phyloP scores from a whole-genome alignment of 2,797 vertebrate genomes.

The Gastrophryne carolinensis region DNA sequence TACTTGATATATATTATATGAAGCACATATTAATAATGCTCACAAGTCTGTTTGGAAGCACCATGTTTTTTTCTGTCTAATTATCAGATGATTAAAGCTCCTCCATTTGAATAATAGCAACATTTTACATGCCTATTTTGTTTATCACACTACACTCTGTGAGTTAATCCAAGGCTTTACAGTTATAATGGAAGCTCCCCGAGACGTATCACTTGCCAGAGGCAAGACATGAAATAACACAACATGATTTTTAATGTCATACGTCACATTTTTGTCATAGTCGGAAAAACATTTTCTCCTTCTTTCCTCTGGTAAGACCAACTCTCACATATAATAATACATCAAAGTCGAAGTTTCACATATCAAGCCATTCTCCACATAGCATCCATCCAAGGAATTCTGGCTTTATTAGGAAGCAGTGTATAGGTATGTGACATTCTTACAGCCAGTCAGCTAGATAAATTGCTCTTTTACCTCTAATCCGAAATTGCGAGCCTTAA shows the following conservation, averaged over 20 bases:
- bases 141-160: too few species aligned
- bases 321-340: background rate
- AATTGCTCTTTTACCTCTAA: background rate
- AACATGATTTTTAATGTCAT: background rate
- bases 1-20: too few species aligned
- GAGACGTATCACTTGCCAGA: background rate
- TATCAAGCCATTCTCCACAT: background rate
- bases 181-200: background rate
- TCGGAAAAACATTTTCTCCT: background rate
- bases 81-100: too few species aligned
- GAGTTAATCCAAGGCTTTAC: too few species aligned
- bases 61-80: too few species aligned
- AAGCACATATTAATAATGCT: too few species aligned
- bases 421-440: background rate
- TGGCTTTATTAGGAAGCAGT: background rate
- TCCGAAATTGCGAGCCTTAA: background rate
- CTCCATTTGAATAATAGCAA: too few species aligned
- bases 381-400: background rate
- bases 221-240: background rate
- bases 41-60: too few species aligned
- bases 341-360: background rate
- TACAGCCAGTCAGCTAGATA: background rate
- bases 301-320: background rate
- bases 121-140: too few species aligned
- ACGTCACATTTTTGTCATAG: background rate